phyloP scores from a whole-genome alignment of 2,888 invertebrate species.

The Chaetogeoica ovagalla region DNA sequence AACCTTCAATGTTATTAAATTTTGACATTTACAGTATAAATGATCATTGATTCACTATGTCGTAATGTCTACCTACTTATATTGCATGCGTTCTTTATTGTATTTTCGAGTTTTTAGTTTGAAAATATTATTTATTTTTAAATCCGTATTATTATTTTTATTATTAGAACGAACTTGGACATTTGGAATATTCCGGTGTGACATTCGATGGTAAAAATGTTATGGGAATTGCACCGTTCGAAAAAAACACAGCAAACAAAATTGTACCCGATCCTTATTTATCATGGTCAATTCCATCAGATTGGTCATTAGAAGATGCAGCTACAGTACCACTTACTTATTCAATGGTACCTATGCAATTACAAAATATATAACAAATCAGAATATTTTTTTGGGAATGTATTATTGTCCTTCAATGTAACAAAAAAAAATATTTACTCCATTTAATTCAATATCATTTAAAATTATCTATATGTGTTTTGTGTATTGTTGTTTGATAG shows the following conservation, averaged over 20 bases:
- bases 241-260: slow-evolving; percentile 61
- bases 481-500: slow-evolving; percentile 8
- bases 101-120: no score
- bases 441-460: neutral
- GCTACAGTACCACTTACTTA: slow-evolving; percentile 70
- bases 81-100: no score
- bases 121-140: neutral
- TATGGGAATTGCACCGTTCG: slow-evolving; percentile 60
- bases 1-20: no score
- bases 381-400: no score
- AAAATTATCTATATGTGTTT: neutral
- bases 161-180: slow-evolving; percentile 56
- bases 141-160: neutral
- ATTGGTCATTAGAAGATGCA: slow-evolving; percentile 69
- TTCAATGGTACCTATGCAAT: slow-evolving; percentile 62
- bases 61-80: no score
- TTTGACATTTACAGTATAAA: no score
- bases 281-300: slow-evolving; percentile 64
- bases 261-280: slow-evolving; percentile 62
- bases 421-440: no score
- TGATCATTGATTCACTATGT: no score
- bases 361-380: neutral
- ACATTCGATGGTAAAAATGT: slow-evolving; percentile 59
- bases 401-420: no score
- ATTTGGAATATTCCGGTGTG: slow-evolving; percentile 65